These are phyloP conservation scores for Phyllostomus discolor DNA, from an alignment of 2,113 vertebrate genomes.

Conservation along the genomic window DNA sequence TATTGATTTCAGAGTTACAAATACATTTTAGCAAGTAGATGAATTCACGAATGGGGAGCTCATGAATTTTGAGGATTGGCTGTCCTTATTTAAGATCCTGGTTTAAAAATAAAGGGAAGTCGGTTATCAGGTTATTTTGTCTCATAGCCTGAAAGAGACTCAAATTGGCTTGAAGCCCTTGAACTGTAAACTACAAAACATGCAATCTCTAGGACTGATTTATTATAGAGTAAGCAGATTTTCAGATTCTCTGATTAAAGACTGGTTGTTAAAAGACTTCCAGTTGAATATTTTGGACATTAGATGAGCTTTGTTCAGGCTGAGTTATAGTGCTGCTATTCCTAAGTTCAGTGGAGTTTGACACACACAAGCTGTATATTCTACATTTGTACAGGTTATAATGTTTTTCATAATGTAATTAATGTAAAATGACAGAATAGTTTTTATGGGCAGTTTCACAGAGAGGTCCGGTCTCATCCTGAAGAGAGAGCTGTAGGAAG, in stretches of 20 bases:
- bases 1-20: neutral
- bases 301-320: neutral
- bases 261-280: neutral
- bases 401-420: neutral
- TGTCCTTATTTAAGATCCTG: neutral
- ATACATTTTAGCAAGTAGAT: neutral
- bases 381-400: neutral
- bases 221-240: neutral
- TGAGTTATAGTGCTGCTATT: neutral
- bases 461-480: neutral
- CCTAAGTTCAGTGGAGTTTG: neutral
- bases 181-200: neutral
- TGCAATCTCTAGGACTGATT: neutral
- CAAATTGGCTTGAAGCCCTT: neutral
- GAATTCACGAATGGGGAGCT: neutral
- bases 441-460: neutral
- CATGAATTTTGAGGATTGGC: neutral
- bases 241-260: neutral
- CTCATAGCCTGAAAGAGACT: neutral
- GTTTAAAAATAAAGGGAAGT: neutral
- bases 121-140: neutral
- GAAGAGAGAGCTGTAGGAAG: neutral
- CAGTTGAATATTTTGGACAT: neutral
- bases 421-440: neutral
- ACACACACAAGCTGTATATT: neutral